These are phyloP conservation scores for Phoxinus dragarum DNA, from an alignment of 2,797 vertebrate genomes.

Conservation along the genomic window DNA sequence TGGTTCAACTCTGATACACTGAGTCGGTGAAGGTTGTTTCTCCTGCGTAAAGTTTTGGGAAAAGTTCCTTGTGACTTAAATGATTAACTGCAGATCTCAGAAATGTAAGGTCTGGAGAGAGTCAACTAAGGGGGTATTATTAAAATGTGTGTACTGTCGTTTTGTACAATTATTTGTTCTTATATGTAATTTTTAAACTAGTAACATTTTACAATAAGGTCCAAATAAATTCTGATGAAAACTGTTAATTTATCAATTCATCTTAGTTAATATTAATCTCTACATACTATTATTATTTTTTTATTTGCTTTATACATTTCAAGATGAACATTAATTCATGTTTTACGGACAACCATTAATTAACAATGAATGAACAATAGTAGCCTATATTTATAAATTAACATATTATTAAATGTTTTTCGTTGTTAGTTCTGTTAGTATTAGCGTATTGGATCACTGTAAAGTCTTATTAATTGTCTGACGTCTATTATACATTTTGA, in stretches of 20 bases:
- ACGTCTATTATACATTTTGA: background rate
- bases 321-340: background rate
- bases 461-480: background rate
- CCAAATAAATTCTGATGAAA: background rate
- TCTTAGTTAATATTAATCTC: background rate
- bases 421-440: background rate
- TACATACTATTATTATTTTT: background rate
- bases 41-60: constrained; percentile 64
- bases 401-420: background rate
- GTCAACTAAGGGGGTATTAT: background rate
- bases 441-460: background rate
- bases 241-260: background rate
- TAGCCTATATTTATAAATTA: background rate
- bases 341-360: background rate
- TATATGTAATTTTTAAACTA: background rate
- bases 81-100: constrained; percentile 65
- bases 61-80: constrained; percentile 56
- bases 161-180: background rate
- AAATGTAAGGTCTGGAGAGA: background rate
- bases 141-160: background rate
- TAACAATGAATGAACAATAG: background rate
- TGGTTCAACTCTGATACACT: constrained; percentile 75
- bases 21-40: constrained; percentile 64
- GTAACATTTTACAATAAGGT: background rate
- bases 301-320: background rate